A percentile compares a stretch with the other conserved stretches of the same genome.
phyloP scores from a whole-genome alignment of 2,797 vertebrate genomes.

The Eutrigla gurnardus region DNA sequence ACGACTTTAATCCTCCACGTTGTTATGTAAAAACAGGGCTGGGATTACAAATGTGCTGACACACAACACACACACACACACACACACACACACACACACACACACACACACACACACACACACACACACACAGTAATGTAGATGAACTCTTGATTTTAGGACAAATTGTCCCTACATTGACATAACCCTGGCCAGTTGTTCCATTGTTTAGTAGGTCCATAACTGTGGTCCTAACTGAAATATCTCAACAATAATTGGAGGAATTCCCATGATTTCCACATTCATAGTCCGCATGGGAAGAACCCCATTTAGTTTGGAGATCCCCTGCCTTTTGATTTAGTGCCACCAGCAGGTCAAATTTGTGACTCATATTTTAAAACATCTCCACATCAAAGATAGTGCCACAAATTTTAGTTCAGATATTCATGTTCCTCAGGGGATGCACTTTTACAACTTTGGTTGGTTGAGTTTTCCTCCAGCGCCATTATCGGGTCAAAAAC shows the following conservation, averaged over 20 bases:
- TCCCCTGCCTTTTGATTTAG: background rate
- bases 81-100: too few species aligned
- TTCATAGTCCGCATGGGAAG: background rate
- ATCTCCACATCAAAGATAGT: background rate
- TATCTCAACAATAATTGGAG: background rate
- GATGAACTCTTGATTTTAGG: conserved; percentile 3
- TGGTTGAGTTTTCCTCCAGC: too few species aligned
- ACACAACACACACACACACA: too few species aligned
- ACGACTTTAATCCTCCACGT: conserved; percentile 74
- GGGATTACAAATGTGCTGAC: conserved; percentile 58
- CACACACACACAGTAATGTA: background rate
- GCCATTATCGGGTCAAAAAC: too few species aligned
- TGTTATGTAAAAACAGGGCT: conserved; percentile 71
- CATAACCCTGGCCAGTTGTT: background rate
- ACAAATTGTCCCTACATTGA: conserved; percentile 20
- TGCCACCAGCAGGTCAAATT: background rate
- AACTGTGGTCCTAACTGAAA: background rate
- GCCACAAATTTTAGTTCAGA: background rate
- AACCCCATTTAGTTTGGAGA: background rate
- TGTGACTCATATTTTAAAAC: background rate
- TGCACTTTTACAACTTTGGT: background rate
- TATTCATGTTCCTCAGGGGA: background rate
- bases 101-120: too few species aligned
- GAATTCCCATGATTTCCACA: background rate
- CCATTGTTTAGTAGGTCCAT: background rate